Evolutionary conservation across 2,888 invertebrate species (phyloP), one percentile per base, ranked within the genome.

Genomic region (Isotomurus palustris): DNA sequence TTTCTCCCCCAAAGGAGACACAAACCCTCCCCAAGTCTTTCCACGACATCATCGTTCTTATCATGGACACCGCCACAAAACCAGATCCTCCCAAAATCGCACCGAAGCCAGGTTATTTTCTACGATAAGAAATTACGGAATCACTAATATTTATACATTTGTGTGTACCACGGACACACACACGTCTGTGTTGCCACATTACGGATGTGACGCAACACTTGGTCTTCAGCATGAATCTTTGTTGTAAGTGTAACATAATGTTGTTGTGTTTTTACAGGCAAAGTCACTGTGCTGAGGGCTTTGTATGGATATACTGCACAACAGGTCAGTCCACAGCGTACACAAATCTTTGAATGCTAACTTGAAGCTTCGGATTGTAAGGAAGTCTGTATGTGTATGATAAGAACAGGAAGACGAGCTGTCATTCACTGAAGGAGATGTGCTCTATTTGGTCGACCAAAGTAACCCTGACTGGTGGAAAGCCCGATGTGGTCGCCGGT

Each of bases 351-450:
- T 40, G 40, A 40, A 40, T 10, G 8, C 6, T 6, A 40, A 6
- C 6, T n/a, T 17, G 19, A 4, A 4, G 24, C 24, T 43, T 8
- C 5, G 17, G 4, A 12, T 47, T 47, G 25, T 21, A n/a, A n/a
- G n/a, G n/a, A n/a, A n/a, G n/a, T n/a, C n/a, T n/a, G n/a, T n/a
- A n/a, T n/a, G n/a, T n/a, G n/a, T n/a, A n/a, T n/a, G n/a, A n/a
- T n/a, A n/a, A 32, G 32, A 21, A 32, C 19, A 81, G 80, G 73
- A 74, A 22, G 82, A 83, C 74, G 84, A 84, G 72, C 72, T 84
- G 60, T 79, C 82, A 2, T 83, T 84, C 73, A 80, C 81, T 55
- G 84, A 84, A 74, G 84, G 83, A 17, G 83, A 84, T 55, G 53
- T 79, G 35, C 72, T 83, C n/a, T 83, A 83, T 69, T 79, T 83